phyloP scores from a whole-genome alignment of 1,140 invertebrate species.

The Calephelis nemesis region DNA sequence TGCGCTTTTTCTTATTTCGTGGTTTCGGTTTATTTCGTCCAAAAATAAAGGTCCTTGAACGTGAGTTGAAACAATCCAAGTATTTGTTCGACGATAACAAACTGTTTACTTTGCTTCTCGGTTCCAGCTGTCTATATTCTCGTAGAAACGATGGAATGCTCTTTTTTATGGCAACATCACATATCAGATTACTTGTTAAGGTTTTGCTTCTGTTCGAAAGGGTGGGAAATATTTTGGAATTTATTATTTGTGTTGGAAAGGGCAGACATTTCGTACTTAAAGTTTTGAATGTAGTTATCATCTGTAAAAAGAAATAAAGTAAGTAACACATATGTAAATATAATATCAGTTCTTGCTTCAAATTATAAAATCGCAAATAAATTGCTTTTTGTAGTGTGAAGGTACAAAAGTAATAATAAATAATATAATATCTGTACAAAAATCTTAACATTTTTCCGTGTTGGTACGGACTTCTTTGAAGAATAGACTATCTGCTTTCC shows the following conservation, averaged over 20 bases:
- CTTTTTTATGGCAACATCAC: constrained; percentile 4
- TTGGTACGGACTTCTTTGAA: too few relatives aligned
- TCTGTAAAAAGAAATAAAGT: constrained; percentile 7
- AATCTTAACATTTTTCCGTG: too few relatives aligned
- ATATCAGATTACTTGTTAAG: constrained; percentile 19
- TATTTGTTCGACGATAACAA: constrained; percentile 18
- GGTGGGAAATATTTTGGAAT: constrained; percentile 21
- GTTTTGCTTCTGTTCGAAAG: constrained; percentile 15
- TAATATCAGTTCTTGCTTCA: too few relatives aligned
- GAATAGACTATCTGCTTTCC: too few relatives aligned
- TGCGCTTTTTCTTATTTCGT: constrained; percentile 39
- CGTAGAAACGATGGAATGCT: constrained; percentile 25
- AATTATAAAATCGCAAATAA: too few relatives aligned
- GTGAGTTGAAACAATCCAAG: constrained; percentile 34
- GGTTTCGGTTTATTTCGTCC: constrained; percentile 37
- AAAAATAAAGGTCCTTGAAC: constrained; percentile 46
- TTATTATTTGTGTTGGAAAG: constrained; percentile 33
- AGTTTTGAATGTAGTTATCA: constrained; percentile 17
- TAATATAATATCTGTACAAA: too few relatives aligned
- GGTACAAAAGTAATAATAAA: too few relatives aligned
- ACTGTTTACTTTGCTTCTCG: constrained; percentile 29
- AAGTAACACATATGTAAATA: too few relatives aligned
- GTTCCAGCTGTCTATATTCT: constrained; percentile 36
- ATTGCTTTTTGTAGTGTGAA: too few relatives aligned
- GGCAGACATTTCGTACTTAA: constrained; percentile 29